These are phyloP conservation scores for Alcedo quadribrachys DNA, from an alignment of 2,797 vertebrate genomes.

Conservation along the genomic window DNA sequence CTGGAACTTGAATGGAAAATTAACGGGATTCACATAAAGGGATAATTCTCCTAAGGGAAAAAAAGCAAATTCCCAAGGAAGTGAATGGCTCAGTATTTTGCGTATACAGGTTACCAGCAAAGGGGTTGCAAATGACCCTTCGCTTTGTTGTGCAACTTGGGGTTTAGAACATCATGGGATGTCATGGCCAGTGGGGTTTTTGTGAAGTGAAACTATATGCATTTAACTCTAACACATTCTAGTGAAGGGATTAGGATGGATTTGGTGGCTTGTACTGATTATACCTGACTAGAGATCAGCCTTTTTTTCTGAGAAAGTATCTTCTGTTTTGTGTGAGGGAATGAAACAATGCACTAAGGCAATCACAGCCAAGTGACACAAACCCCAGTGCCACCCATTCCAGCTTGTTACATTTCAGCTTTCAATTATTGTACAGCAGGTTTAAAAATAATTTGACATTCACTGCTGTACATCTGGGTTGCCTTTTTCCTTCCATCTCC, in stretches of 20 bases:
- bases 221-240: not conserved
- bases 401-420: not conserved
- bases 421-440: not conserved
- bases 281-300: not conserved
- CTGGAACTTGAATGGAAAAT: slow-evolving; percentile 10
- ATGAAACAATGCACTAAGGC: not conserved
- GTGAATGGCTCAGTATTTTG: slow-evolving; percentile 13
- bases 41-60: not conserved
- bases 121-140: not conserved
- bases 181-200: not conserved
- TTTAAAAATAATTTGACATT: slow-evolving; percentile 3
- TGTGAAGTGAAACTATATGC: not conserved
- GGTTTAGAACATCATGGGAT: not conserved
- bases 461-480: not conserved
- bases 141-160: not conserved
- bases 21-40: not conserved
- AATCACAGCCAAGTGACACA: not conserved
- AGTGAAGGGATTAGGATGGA: not conserved
- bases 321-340: not conserved
- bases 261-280: not conserved
- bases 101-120: not conserved
- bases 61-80: slow-evolving; percentile 14
- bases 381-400: not conserved
- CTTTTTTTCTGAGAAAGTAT: not conserved
- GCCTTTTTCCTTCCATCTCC: not conserved